phyloP scores from a whole-genome alignment of 2,113 vertebrate genomes.

The Leiothrix lutea region DNA sequence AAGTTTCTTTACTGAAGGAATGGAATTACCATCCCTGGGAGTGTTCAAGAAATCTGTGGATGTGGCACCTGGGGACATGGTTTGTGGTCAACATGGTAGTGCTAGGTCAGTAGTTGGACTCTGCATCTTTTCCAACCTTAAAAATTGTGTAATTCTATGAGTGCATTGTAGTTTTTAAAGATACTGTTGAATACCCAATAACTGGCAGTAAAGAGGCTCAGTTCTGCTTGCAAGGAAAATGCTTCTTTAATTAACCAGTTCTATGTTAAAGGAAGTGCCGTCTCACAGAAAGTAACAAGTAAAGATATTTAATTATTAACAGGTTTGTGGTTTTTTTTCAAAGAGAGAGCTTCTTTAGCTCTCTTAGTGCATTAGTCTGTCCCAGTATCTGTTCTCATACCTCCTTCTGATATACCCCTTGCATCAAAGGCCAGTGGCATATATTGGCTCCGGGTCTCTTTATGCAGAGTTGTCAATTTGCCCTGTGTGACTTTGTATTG shows the following conservation, averaged over 20 bases:
- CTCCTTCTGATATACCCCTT: not conserved
- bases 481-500: not conserved
- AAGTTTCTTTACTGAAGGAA: not conserved
- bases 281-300: not conserved
- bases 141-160: too few relatives aligned
- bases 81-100: not conserved
- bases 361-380: not conserved
- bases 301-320: not conserved
- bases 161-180: not conserved
- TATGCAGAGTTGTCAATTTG: not conserved
- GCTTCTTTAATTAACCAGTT: not conserved
- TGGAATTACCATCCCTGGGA: not conserved
- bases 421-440: not conserved
- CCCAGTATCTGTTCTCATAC: not conserved
- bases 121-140: not conserved
- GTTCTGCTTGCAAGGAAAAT: not conserved
- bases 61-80: not conserved
- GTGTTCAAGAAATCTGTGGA: not conserved
- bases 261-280: not conserved
- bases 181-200: not conserved
- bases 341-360: not conserved
- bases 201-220: not conserved
- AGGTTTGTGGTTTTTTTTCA: not conserved
- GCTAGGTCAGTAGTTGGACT: not conserved
- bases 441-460: fast-evolving